Conservation (phyloP, 1,140 invertebrate species). For the Cylas formicarius region DNA sequence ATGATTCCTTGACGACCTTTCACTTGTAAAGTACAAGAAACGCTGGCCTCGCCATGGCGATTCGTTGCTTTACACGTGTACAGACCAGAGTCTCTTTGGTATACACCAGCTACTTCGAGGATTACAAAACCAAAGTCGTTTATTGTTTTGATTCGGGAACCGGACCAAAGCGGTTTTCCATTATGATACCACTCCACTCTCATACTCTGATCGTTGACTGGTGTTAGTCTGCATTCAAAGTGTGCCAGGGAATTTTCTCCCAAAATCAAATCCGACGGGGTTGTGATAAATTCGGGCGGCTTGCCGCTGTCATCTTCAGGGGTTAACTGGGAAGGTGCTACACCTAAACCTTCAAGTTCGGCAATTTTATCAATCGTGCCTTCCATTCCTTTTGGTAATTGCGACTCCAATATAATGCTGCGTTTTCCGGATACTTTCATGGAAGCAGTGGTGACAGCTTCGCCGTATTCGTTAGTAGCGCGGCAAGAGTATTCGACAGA, state of each 20-base stretch:
- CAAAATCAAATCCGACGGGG: slow-evolving; percentile 75
- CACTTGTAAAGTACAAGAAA: slow-evolving; percentile 78
- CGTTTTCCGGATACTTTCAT: slow-evolving; percentile 88
- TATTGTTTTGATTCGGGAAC: slow-evolving; percentile 83
- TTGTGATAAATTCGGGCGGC: slow-evolving; percentile 88
- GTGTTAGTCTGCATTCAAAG: slow-evolving; percentile 83
- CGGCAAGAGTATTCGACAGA: slow-evolving; percentile 89
- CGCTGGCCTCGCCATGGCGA: slow-evolving; percentile 80
- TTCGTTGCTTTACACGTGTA: slow-evolving; percentile 91
- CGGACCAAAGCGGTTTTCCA: slow-evolving; percentile 79
- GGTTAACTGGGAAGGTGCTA: slow-evolving; percentile 49
- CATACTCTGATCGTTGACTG: slow-evolving; percentile 88
- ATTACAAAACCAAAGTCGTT: slow-evolving; percentile 93
- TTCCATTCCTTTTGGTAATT: slow-evolving; percentile 87
- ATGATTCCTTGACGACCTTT: slow-evolving; percentile 80
- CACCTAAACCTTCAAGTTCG: slow-evolving; percentile 80
- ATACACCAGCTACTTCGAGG: slow-evolving; percentile 81
- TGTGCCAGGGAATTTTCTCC: slow-evolving; percentile 85
- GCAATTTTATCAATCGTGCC: slow-evolving; percentile 89
- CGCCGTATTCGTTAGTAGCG: slow-evolving; percentile 83
- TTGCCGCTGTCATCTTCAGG: slow-evolving; percentile 79
- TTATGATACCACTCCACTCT: slow-evolving; percentile 96
- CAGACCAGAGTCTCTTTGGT: slow-evolving; percentile 78
- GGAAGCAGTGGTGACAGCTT: slow-evolving; percentile 85
- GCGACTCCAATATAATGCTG: slow-evolving; percentile 85